phyloP scores from a whole-genome alignment of 2,113 vertebrate genomes.

The Leptocoma aspasia region DNA sequence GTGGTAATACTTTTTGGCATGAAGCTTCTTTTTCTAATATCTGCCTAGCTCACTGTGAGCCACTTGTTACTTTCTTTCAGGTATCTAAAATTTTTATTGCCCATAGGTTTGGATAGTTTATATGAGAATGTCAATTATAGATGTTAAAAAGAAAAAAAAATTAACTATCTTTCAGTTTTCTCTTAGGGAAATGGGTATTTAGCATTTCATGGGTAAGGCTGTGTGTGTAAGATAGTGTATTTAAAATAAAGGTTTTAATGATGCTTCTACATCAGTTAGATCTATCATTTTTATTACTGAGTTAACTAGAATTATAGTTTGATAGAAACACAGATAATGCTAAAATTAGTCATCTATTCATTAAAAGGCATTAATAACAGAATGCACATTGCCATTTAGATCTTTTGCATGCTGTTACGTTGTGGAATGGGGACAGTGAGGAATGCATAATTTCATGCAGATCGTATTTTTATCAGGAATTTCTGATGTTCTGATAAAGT shows the following conservation, averaged over 20 bases:
- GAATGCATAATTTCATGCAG: not conserved
- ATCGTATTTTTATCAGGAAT: not conserved
- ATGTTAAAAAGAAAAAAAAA: constrained; percentile 7
- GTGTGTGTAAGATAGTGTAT: not conserved
- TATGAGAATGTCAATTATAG: not conserved
- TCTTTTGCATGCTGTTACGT: not conserved
- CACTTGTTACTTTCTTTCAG: not conserved
- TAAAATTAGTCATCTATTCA: constrained; percentile 22
- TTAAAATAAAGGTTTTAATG: not conserved
- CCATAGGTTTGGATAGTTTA: not conserved
- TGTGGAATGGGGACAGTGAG: not conserved
- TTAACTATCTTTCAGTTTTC: not conserved
- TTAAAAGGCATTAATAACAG: constrained; percentile 19
- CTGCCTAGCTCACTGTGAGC: not conserved
- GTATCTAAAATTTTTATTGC: not conserved
- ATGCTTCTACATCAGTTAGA: not conserved
- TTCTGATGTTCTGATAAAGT: not conserved
- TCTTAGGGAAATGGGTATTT: not conserved
- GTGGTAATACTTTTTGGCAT: not conserved
- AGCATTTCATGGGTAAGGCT: not conserved
- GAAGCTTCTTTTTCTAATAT: not conserved
- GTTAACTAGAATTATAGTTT: constrained; percentile 9
- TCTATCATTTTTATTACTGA: constrained; percentile 32
- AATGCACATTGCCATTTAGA: not conserved
- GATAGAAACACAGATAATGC: not conserved